Percentiles rank a stretch among this genome's conserved stretches.
Conservation (phyloP, 2,797 vertebrate species). For the Propithecus deckenii region DNA sequence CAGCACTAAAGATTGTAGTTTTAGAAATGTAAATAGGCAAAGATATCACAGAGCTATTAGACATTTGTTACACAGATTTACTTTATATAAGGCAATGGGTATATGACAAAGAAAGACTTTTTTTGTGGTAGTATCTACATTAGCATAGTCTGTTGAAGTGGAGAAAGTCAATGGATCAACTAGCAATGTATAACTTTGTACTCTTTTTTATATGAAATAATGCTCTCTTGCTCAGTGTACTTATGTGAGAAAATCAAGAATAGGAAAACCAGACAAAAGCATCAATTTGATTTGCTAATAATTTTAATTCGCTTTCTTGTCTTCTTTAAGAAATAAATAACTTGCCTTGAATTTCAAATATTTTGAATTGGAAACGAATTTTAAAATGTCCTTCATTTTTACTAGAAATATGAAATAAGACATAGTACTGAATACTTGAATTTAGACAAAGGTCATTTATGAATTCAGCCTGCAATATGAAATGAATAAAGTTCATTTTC, state of each 20-base stretch:
- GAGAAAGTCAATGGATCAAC: not conserved
- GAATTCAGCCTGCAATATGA: constrained; percentile 50
- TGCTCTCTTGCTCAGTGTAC: not conserved
- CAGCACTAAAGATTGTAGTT: not conserved
- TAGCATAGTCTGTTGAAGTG: not conserved
- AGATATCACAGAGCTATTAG: not conserved
- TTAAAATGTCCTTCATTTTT: not conserved
- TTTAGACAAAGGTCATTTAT: constrained; percentile 45
- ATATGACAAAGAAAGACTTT: not conserved
- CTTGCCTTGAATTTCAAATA: not conserved
- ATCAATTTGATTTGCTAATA: not conserved
- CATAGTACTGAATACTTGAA: not conserved
- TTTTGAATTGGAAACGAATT: not conserved
- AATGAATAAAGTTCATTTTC: constrained; percentile 36
- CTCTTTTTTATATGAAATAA: not conserved
- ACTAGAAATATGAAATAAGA: constrained; percentile 2
- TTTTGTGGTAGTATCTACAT: not conserved
- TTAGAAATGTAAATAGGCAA: not conserved
- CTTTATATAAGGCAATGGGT: not conserved
- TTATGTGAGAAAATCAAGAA: not conserved
- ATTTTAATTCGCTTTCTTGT: not conserved
- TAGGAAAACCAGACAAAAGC: not conserved
- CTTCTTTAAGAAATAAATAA: not conserved
- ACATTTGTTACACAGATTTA: not conserved
- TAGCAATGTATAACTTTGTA: not conserved